These are phyloP conservation scores for Clarias pachynema DNA, from an alignment of 2,797 vertebrate species.

Conservation along the genomic window DNA sequence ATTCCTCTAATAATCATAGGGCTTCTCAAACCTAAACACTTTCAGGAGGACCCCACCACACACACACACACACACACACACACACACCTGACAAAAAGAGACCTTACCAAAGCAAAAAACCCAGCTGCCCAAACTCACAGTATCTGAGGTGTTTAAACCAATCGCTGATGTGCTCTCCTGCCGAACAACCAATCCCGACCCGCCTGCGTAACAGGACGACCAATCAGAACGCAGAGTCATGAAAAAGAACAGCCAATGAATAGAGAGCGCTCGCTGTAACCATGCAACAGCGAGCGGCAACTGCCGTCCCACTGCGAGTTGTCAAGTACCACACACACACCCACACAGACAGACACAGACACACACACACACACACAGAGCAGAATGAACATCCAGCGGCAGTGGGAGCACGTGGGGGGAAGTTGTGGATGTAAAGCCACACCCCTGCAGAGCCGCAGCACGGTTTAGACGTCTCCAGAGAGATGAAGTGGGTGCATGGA, in stretches of 20 bases:
- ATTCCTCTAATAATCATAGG: constrained; percentile 32
- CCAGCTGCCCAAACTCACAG: constrained; percentile 51
- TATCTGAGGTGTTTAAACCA: constrained; percentile 63
- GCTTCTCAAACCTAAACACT: constrained; percentile 33
- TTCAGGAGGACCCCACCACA: constrained; percentile 32
- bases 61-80: background rate
- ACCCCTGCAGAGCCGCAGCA: constrained; percentile 64
- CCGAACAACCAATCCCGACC: constrained; percentile 63
- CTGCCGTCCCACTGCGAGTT: constrained; percentile 39
- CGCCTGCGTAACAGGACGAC: constrained; percentile 56
- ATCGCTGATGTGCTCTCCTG: constrained; percentile 57
- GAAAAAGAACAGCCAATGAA: constrained; percentile 67
- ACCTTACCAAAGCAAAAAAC: constrained; percentile 43
- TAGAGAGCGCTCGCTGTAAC: constrained; percentile 71
- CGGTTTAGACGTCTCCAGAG: constrained; percentile 22
- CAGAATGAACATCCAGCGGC: constrained; percentile 67
- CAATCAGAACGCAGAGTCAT: constrained; percentile 62
- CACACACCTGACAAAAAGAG: constrained; percentile 48
- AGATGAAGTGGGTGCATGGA: constrained; percentile 2
- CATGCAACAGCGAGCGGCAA: constrained; percentile 76
- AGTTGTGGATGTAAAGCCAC: constrained; percentile 72
- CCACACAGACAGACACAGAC: constrained; percentile 42
- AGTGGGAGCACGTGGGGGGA: constrained; percentile 77
- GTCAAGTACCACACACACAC: constrained; percentile 41
- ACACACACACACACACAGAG: constrained; percentile 50